phyloP scores from a whole-genome alignment of 2,888 invertebrate genomes.

The Nesidiocoris tenuis region DNA sequence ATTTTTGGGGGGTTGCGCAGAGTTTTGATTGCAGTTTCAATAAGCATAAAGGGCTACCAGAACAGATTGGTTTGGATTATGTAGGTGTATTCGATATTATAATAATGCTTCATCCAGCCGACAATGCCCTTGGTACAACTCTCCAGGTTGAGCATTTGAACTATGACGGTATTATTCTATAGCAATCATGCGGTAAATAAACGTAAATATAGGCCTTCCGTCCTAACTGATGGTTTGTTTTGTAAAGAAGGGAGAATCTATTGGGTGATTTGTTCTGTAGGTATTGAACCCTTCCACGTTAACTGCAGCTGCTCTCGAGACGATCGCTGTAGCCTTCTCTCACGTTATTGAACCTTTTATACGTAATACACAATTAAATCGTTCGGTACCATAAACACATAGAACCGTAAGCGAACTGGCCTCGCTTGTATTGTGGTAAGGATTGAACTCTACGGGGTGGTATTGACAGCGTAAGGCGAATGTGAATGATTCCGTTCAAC shows the following conservation, averaged over 20 bases:
- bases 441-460: no score
- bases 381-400: neutral
- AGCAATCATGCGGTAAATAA: neutral
- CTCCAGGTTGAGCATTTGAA: neutral
- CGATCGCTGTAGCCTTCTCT: neutral
- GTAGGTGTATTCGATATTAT: neutral
- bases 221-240: neutral
- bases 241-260: neutral
- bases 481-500: no score
- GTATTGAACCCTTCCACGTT: neutral
- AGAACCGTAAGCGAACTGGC: no score
- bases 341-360: neutral
- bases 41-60: no score
- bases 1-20: no score
- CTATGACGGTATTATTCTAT: neutral
- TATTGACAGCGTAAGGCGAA: no score
- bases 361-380: neutral
- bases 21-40: no score
- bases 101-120: neutral
- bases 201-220: neutral
- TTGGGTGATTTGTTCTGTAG: neutral
- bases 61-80: no score
- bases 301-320: neutral
- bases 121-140: neutral
- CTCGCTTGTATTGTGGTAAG: neutral